phyloP scores from a whole-genome alignment of 2,888 invertebrate genomes.

The Brachyopa scutellaris region DNA sequence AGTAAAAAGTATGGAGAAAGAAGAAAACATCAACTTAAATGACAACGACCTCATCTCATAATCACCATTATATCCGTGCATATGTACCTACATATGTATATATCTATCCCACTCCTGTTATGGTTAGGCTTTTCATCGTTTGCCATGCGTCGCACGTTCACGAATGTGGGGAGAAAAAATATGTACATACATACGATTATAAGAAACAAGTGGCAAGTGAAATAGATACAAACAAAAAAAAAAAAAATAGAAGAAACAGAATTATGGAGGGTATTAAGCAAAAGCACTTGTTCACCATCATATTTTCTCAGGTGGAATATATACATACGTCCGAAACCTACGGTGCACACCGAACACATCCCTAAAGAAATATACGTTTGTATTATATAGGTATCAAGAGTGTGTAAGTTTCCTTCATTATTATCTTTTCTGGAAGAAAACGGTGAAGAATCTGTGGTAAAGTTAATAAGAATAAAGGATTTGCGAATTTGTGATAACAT shows the following conservation, averaged over 20 bases:
- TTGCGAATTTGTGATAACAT: too few species aligned
- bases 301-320: slow-evolving; percentile 52
- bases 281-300: slow-evolving; percentile 43
- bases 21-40: slow-evolving; percentile 59
- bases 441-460: too few species aligned
- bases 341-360: slow-evolving; percentile 11
- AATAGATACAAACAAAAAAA: too few species aligned
- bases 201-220: slow-evolving; percentile 58
- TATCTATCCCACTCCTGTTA: slow-evolving; percentile 45
- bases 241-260: not conserved
- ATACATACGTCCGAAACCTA: slow-evolving; percentile 29
- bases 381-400: too few species aligned
- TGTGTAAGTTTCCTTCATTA: too few species aligned
- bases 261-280: slow-evolving; percentile 24
- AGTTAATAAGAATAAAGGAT: too few species aligned
- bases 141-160: slow-evolving; percentile 61
- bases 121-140: slow-evolving; percentile 65
- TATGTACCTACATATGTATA: too few species aligned
- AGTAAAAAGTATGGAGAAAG: not conserved
- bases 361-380: not conserved
- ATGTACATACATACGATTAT: too few species aligned
- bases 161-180: slow-evolving; percentile 29
- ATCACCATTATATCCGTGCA: slow-evolving; percentile 64
- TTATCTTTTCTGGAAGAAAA: too few species aligned
- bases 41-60: slow-evolving; percentile 70